Evolutionary conservation across 2,888 invertebrate genomes (phyloP), one percentile per base, ranked within the genome.

Genomic region (Branchipolynoe longqiensis): DNA sequence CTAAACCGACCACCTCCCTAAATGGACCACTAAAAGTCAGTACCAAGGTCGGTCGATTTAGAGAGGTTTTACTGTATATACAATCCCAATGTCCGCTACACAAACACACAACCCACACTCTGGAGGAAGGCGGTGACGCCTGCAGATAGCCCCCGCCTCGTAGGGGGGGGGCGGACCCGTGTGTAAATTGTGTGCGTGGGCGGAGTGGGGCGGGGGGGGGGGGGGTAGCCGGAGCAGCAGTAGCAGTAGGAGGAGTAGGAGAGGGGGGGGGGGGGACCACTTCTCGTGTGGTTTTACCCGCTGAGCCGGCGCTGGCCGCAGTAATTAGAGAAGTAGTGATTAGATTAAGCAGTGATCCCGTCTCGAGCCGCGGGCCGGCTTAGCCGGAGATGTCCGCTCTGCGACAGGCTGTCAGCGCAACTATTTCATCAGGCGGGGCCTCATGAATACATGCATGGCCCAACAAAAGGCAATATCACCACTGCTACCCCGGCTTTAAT

Each of bases 261-360:
- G n/a, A n/a, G n/a, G n/a, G n/a, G n/a, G n/a, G n/a, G n/a, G n/a
- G 36, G 69, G 36, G 8, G 69, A 69, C 69, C 38, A 38, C 69
- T 25, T 36, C 69, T 69, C 38, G 69, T 69, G 69, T 69, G 69
- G 33, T 69, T 69, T 69, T 69, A 69, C 38, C 69, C 69, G 69
- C 69, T 69, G 69, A 69, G 69, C 69, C 69, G 64, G 69, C 69
- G n/a, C 36, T 69, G 38, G 69, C 69, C 69, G 38, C 69, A 48
- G 78, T 78, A 78, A 78, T 78, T 78, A 78, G 78, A 54, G 54
- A 78, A 54, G 78, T 54, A 48, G 78, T 78, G 78, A 78, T 78
- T 78, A 78, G 78, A 78, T 78, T 78, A 78, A 25, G 78, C 78
- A 31, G 78, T 78, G 78, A 78, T 78, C 78, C 78, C 25, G 78